Conservation (phyloP, 2,888 invertebrate species). For the Achlya flavicornis region DNA sequence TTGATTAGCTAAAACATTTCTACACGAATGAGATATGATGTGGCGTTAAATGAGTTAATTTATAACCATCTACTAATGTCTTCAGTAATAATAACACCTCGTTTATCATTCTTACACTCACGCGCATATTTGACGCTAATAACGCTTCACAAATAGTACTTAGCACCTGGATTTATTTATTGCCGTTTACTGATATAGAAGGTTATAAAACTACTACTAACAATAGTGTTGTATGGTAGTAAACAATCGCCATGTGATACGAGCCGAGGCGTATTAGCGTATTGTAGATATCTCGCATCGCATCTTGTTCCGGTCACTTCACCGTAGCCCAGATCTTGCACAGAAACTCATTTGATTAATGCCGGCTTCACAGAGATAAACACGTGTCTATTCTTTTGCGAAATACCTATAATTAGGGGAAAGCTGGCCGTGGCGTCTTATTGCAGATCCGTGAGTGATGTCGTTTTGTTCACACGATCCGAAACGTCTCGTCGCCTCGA, state of each 20-base stretch:
- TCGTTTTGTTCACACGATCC: constrained; percentile 54
- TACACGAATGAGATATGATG: neutral
- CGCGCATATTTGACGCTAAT: neutral
- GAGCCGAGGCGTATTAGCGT: neutral
- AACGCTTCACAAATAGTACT: neutral
- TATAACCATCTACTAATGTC: neutral
- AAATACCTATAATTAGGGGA: constrained; percentile 70
- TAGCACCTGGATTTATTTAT: neutral
- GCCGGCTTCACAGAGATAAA: constrained; percentile 49
- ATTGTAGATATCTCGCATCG: constrained; percentile 10
- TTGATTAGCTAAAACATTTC: constrained; percentile 1
- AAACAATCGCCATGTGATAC: neutral
- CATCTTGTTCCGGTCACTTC: constrained; percentile 20
- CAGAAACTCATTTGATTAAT: constrained; percentile 48
- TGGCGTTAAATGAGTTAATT: neutral
- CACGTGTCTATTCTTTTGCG: constrained; percentile 53
- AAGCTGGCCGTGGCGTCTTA: constrained; percentile 54
- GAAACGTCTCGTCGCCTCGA: constrained; percentile 36
- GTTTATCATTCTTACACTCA: neutral
- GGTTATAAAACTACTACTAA: neutral
- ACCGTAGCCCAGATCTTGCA: constrained; percentile 20
- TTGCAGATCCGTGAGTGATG: constrained; percentile 56
- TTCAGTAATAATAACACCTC: neutral
- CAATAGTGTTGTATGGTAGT: neutral
- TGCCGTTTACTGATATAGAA: neutral